Base-by-base conservation (phyloP, 2,113 vertebrate genomes). In the Oriolus oriolus region DNA sequence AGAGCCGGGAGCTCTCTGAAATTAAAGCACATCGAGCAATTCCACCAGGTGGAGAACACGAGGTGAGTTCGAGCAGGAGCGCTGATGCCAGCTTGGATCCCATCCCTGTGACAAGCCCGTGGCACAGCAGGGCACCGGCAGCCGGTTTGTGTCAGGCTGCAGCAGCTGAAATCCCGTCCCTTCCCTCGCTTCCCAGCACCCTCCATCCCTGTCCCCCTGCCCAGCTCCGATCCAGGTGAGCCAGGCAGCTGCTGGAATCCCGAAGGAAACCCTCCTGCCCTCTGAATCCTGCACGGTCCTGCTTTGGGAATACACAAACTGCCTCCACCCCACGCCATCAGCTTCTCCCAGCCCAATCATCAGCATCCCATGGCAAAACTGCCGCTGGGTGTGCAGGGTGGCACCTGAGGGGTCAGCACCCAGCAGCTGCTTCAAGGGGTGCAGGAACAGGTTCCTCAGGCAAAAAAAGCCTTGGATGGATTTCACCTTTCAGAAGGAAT, bases 41-140 rank as follows among this genome's bases (percentile, higher is more conserved):
- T 89, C 95, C 95, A 95, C 17, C 95, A 95, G 91, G 93, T 94
- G 96, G 89, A 84, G 94, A 26, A 53, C n/a, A 65, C 13, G 91
- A 87, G 89, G 45, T 35, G 53, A 45, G 68, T 7, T 59, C 0
- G 49, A 75, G 65, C 3, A 28, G 1, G 2, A 89, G 68, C 0
- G 0, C 33, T 22, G 42, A 4, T 1, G 52, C 60, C 83, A 17
- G 76, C 7, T 19, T 0, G 0, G 60, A 42, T 54, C 69, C 87
- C 1, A 24, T 56, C 35, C 44, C 81, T 59, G 47, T 1, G 4
- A 53, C 54, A 23, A 11, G 4, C 0, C 13, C 2, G 7, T 1
- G 9, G 69, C 76, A 89, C 66, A 17, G 54, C 19, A 5, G 28
- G 70, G 30, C 0, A 0, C 59, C 13, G 56, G 44, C 41, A 83